Conservation (phyloP, 2,797 vertebrate genomes). For the Enteromius argenteus region DNA sequence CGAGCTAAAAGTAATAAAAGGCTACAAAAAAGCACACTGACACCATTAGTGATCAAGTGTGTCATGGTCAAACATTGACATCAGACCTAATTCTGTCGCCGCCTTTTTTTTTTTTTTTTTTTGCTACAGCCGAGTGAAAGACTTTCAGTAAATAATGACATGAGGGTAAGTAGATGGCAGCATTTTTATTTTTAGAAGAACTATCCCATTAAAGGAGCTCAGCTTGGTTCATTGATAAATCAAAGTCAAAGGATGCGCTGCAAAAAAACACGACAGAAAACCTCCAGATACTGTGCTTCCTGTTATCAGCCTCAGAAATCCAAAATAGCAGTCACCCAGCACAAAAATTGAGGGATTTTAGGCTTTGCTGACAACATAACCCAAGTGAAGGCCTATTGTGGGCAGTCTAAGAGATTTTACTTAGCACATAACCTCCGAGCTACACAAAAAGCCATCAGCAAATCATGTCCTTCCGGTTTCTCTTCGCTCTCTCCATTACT, state of each 20-base stretch:
- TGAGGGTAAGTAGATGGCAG: neutral
- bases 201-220: constrained; percentile 27
- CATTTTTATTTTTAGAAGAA: neutral
- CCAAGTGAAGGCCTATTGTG: constrained; percentile 27
- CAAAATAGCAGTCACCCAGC: constrained; percentile 20
- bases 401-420: constrained; percentile 39
- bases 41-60: neutral
- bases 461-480: constrained; percentile 50
- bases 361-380: constrained; percentile 8
- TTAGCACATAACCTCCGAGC: constrained; percentile 27
- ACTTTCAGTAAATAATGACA: constrained; percentile 5
- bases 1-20: neutral
- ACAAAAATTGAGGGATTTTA: constrained; percentile 8
- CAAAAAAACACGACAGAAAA: constrained; percentile 7
- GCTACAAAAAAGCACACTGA: neutral
- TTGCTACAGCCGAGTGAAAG: neutral
- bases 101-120: neutral
- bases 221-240: constrained; percentile 21
- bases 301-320: neutral
- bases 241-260: constrained; percentile 23
- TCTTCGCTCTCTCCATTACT: constrained; percentile 46
- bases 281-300: constrained; percentile 6
- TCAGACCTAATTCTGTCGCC: neutral
- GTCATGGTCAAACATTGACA: neutral
- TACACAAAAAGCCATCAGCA: constrained; percentile 46